phyloP scores from a whole-genome alignment of 1,140 invertebrate genomes.

The Antheraea mylitta region DNA sequence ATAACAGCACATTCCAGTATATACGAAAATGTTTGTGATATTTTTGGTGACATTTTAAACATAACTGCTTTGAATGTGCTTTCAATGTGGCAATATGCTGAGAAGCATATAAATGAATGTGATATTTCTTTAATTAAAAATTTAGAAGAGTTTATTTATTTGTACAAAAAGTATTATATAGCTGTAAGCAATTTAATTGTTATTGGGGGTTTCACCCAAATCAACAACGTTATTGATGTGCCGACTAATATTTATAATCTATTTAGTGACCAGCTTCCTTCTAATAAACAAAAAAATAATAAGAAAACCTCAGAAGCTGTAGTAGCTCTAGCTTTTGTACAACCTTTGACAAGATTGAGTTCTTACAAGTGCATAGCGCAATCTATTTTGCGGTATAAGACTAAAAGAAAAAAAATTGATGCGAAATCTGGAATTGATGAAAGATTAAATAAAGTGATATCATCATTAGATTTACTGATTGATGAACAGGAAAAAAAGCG shows the following conservation, averaged over 20 bases:
- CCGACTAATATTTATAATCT: conserved; percentile 80
- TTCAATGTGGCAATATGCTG: conserved; percentile 83
- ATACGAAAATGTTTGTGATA: conserved; percentile 83
- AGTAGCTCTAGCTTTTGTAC: conserved; percentile 80
- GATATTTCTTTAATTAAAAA: conserved; percentile 85
- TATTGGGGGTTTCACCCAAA: conserved; percentile 84
- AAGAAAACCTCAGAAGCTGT: conserved; percentile 80
- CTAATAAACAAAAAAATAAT: conserved; percentile 79
- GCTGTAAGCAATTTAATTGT: conserved; percentile 87
- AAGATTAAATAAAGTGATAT: conserved; percentile 68
- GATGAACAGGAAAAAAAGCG: conserved; percentile 82
- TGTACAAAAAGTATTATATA: conserved; percentile 87
- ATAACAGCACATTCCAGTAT: conserved; percentile 79
- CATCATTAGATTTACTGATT: conserved; percentile 81
- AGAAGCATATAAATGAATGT: conserved; percentile 81
- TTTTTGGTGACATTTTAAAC: conserved; percentile 85
- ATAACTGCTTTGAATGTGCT: conserved; percentile 84
- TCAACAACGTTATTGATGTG: conserved; percentile 82
- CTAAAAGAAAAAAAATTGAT: conserved; percentile 59
- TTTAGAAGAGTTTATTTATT: conserved; percentile 85
- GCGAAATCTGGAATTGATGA: conserved; percentile 60
- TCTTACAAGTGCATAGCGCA: conserved; percentile 79
- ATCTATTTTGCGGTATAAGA: conserved; percentile 66
- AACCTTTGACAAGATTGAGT: conserved; percentile 80
- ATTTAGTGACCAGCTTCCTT: conserved; percentile 79